These are phyloP conservation scores for Suillia variegata DNA, from an alignment of 2,888 invertebrate genomes.

Conservation along the genomic window DNA sequence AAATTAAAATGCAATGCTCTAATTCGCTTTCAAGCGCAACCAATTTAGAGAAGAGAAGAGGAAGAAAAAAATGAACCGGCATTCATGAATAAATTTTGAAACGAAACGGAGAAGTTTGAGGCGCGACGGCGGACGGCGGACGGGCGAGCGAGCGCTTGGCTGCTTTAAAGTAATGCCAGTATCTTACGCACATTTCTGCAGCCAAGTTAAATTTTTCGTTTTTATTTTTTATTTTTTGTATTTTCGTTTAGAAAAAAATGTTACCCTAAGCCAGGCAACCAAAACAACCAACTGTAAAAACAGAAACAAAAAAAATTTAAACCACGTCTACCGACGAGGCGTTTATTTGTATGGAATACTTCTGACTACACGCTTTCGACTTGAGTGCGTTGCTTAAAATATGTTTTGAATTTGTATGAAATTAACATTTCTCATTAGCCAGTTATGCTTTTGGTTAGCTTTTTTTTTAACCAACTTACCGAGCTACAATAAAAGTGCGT, in stretches of 20 bases:
- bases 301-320: not conserved
- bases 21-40: constrained; percentile 40
- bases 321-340: not conserved
- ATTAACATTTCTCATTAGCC: constrained; percentile 55
- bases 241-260: no score
- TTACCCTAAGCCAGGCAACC: not conserved
- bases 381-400: constrained; percentile 44
- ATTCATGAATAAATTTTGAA: constrained; percentile 42
- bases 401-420: constrained; percentile 27
- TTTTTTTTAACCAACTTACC: not conserved
- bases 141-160: constrained; percentile 2
- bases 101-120: no score
- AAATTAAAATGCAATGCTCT: constrained; percentile 5
- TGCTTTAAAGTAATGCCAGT: not conserved
- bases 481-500: no score
- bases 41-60: constrained; percentile 41
- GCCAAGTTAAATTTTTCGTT: not conserved
- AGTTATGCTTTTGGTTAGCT: constrained; percentile 31
- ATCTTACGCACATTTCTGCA: not conserved
- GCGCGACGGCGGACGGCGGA: no score
- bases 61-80: no score
- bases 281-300: no score
- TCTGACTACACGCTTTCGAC: constrained; percentile 36
- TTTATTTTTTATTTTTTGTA: no score
- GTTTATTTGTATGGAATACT: not conserved